These are phyloP conservation scores for Porites lobata DNA, from an alignment of 92 coral and sea anemone species.

Conservation along the genomic window DNA sequence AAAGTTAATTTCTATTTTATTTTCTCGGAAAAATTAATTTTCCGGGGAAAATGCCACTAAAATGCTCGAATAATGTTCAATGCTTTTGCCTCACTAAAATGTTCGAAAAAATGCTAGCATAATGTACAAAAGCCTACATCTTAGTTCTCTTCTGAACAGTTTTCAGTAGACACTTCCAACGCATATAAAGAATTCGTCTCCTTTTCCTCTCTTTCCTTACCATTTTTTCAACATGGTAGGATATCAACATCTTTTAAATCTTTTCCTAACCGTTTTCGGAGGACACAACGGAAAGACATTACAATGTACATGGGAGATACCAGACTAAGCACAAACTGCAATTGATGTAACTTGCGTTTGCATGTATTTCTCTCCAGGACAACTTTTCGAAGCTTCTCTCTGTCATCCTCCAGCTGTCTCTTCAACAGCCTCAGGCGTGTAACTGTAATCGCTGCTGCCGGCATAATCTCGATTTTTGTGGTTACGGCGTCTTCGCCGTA, in stretches of 20 bases:
- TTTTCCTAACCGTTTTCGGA: background rate
- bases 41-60: too few species aligned
- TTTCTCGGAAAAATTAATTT: too few species aligned
- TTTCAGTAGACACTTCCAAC: constrained; percentile 68
- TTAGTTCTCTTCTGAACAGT: constrained; percentile 21
- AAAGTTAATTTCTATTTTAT: too few species aligned
- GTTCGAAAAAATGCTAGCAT: too few species aligned
- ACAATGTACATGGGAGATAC: too few species aligned
- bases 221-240: too few species aligned
- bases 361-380: constrained; percentile 49
- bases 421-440: constrained; percentile 15
- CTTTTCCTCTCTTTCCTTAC: constrained; percentile 12
- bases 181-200: constrained; percentile 75
- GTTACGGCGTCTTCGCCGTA: constrained; percentile 71
- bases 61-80: too few species aligned
- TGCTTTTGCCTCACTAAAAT: too few species aligned
- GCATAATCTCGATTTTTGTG: constrained; percentile 81
- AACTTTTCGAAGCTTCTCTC: constrained; percentile 24
- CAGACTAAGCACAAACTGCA: constrained; percentile 1
- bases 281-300: background rate
- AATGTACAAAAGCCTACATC: too few species aligned
- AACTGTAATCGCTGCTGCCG: constrained; percentile 57
- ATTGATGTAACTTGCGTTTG: constrained; percentile 3
- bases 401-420: constrained; percentile 48
- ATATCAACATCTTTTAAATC: too few species aligned